phyloP scores from a whole-genome alignment of 2,797 vertebrate genomes.

The Scarus forsteni region DNA sequence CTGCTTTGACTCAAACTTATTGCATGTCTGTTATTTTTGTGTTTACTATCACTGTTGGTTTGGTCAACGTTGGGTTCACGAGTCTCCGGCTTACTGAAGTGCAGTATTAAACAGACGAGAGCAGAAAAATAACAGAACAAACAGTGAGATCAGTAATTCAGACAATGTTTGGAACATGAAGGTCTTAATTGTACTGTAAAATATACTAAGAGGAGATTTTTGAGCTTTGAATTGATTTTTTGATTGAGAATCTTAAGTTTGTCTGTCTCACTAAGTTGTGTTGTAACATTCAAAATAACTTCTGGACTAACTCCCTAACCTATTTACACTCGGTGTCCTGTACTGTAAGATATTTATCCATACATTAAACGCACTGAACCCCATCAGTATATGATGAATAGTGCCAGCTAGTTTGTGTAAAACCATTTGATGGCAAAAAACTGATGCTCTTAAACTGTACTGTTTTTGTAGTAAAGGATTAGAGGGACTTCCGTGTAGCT shows the following conservation, averaged over 20 bases:
- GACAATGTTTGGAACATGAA: slow-evolving; percentile 51
- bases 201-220: slow-evolving; percentile 43
- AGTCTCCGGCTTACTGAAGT: slow-evolving; percentile 54
- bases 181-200: slow-evolving; percentile 63
- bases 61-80: slow-evolving; percentile 33
- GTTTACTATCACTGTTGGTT: slow-evolving; percentile 47
- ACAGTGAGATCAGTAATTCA: slow-evolving; percentile 25
- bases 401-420: slow-evolving; percentile 62
- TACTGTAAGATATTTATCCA: slow-evolving; percentile 74
- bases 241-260: slow-evolving; percentile 47
- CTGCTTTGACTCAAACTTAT: slow-evolving; percentile 54
- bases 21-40: slow-evolving; percentile 49
- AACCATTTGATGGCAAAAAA: slow-evolving; percentile 52
- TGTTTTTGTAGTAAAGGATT: slow-evolving; percentile 59
- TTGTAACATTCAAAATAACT: slow-evolving; percentile 62
- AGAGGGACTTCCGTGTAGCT: slow-evolving; percentile 62
- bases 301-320: slow-evolving; percentile 70
- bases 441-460: slow-evolving; percentile 60
- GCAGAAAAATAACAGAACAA: slow-evolving; percentile 37
- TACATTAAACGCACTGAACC: slow-evolving; percentile 62
- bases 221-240: slow-evolving; percentile 45
- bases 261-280: slow-evolving; percentile 57
- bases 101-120: slow-evolving; percentile 67
- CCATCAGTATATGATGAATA: slow-evolving; percentile 58
- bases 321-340: slow-evolving; percentile 74